Conservation (phyloP, 2,113 vertebrate genomes). For the Rhea pennata region DNA sequence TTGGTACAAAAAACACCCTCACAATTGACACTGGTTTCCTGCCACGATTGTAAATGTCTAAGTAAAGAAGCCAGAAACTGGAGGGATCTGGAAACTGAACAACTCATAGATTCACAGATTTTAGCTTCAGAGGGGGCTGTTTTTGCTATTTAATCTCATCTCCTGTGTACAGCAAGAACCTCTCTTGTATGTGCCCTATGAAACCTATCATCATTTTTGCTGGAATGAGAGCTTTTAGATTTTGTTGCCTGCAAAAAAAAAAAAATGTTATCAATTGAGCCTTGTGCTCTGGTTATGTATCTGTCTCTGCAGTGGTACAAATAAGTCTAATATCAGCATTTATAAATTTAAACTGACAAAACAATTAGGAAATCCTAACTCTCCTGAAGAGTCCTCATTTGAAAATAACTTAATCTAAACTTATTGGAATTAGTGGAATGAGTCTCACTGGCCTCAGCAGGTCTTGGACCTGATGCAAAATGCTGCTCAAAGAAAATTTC, state of each 20-base stretch:
- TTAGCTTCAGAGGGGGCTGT: not conserved
- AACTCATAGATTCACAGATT: not conserved
- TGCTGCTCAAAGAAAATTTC: not conserved
- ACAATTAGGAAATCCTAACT: not conserved
- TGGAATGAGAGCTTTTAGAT: not conserved
- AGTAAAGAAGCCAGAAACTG: not conserved
- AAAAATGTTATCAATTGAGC: not conserved
- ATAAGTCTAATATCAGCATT: not conserved
- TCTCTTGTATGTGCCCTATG: not conserved
- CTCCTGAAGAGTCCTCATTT: not conserved
- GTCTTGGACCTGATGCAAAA: not conserved
- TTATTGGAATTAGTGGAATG: not conserved
- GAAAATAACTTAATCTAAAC: not conserved
- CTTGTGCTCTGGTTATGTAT: not conserved
- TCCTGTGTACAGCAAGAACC: not conserved
- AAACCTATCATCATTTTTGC: not conserved
- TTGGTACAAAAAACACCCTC: not conserved
- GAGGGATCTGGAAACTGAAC: not conserved
- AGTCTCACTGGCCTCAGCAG: not conserved
- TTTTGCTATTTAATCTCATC: not conserved
- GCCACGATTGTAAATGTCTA: not conserved
- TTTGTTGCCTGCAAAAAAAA: not conserved
- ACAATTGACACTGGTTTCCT: not conserved
- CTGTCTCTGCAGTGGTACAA: not conserved
- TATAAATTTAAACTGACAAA: not conserved